Evolutionary conservation across 2,797 vertebrate species (phyloP), one percentile per base, ranked within the genome.

Genomic region (Coccyzus lansbergi): DNA sequence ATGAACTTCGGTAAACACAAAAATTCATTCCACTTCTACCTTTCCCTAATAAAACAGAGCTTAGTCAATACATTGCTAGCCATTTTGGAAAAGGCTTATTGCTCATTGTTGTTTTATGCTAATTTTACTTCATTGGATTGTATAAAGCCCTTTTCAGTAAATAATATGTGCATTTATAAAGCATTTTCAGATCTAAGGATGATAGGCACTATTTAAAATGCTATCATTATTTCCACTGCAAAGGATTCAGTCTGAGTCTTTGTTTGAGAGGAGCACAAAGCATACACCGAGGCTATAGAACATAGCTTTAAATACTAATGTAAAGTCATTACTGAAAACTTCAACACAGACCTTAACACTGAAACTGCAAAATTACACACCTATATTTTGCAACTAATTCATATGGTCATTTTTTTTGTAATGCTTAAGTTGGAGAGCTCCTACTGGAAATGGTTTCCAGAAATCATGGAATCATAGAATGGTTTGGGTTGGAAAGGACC

Each of bases 111-210:
- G 28, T 12, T 67, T 83, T 52, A 42, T 84, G 31, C 34, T 55
- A 69, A 79, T 95, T 95, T 92, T 81, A 72, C 42, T 83, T 75
- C 38, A 5, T 83, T 64, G 71, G 55, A 93, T 76, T 70, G 76
- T 8, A 65, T 48, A 76, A 90, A 82, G 52, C 4, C 24, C 22
- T 51, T 86, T 81, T 64, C 31, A 15, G 17, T 63, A 67, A 76
- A 48, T 53, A 10, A 60, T 65, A 44, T 9, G 7, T 28, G 31
- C 33, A 76, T 87, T 91, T 78, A 52, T 51, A 90, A 71, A 17
- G 56, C 12, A 63, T 40, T 82, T 86, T 72, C 59, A 86, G 18
- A 79, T 49, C 42, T 53, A 88, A 88, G 31, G 56, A 76, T 80
- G 49, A 89, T 91, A 92, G 85, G 10, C 28, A 33, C 3, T n/a